These are phyloP conservation scores for Plusia festucae DNA, from an alignment of 2,888 invertebrate species.

Conservation along the genomic window DNA sequence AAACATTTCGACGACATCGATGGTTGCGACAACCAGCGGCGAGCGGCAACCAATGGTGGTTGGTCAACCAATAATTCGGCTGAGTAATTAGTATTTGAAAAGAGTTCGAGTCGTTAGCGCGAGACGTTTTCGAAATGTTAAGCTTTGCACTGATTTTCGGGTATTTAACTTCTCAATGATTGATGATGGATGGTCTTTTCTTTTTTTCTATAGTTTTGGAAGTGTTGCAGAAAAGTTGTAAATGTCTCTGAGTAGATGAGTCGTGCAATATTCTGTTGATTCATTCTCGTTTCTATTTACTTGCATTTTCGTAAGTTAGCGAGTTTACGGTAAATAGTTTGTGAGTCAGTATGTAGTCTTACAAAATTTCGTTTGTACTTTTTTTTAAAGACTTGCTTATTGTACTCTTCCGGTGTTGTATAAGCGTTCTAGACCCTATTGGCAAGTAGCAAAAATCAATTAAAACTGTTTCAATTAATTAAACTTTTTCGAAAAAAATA, in stretches of 20 bases:
- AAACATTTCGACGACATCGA: slow-evolving; percentile 45
- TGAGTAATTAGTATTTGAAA: slow-evolving; percentile 69
- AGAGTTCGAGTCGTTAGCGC: slow-evolving; percentile 67
- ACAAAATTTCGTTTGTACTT: background rate
- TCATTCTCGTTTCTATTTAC: slow-evolving; percentile 9
- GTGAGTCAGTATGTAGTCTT: background rate
- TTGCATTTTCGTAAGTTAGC: slow-evolving; percentile 6
- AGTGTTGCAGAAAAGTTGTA: background rate
- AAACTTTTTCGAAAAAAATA: too few species aligned
- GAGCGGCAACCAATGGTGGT: slow-evolving; percentile 56
- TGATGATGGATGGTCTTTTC: slow-evolving; percentile 20
- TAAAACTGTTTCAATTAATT: too few species aligned
- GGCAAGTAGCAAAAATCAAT: too few species aligned
- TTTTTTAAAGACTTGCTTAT: background rate
- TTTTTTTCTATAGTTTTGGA: background rate
- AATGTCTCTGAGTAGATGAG: background rate
- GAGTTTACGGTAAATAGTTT: slow-evolving; percentile 1
- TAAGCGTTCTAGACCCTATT: background rate
- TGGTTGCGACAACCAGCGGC: slow-evolving; percentile 58
- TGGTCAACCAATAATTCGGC: slow-evolving; percentile 69
- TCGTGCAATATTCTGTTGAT: slow-evolving; percentile 2
- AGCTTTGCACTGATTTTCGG: slow-evolving; percentile 42
- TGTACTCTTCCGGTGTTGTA: background rate
- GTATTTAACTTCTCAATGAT: slow-evolving; percentile 22
- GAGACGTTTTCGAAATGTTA: slow-evolving; percentile 56